Conservation (phyloP, 2,888 invertebrate species). For the Cordylochernes scorpioides region DNA sequence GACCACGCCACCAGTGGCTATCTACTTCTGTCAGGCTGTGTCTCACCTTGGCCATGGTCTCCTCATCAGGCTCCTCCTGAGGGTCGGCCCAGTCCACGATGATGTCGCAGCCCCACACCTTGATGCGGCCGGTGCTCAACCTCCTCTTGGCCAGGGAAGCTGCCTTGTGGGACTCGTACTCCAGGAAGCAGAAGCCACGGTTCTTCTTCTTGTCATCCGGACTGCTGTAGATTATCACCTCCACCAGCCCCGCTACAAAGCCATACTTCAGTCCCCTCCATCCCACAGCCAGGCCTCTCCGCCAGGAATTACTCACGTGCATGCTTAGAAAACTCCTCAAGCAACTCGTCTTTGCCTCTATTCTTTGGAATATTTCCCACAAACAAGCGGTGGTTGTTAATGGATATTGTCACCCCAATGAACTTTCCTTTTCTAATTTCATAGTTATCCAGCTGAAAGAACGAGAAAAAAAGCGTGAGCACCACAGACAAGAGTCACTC, state of each 20-base stretch:
- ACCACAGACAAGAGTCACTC: no score
- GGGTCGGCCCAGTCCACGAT: slow-evolving; percentile 99
- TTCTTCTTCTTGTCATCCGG: slow-evolving; percentile 98
- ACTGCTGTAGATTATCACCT: slow-evolving; percentile 97
- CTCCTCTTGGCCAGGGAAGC: slow-evolving; percentile 91
- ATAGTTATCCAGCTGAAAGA: slow-evolving; percentile 27
- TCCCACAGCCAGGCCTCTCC: no score
- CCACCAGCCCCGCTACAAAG: slow-evolving; percentile 70
- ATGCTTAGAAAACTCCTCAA: slow-evolving; percentile 99
- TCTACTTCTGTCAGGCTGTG: no score
- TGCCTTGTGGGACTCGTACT: slow-evolving; percentile 97
- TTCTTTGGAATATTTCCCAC: slow-evolving; percentile 99
- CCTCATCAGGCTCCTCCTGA: slow-evolving; percentile 94
- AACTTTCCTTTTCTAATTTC: slow-evolving; percentile 99
- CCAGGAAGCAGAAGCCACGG: slow-evolving; percentile 97
- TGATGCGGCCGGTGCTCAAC: slow-evolving; percentile 70
- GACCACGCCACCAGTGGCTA: no score
- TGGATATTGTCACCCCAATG: slow-evolving; percentile 99
- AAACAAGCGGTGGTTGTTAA: slow-evolving; percentile 99
- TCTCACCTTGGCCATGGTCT: slow-evolving; percentile 80
- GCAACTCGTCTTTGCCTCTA: slow-evolving; percentile 99
- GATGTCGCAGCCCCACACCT: slow-evolving; percentile 97
- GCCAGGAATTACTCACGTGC: no score
- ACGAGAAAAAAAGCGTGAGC: slow-evolving; percentile 12
- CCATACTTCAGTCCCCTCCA: no score